These are phyloP conservation scores for Acanthosoma haemorrhoidale DNA, from an alignment of 2,888 invertebrate species.

Conservation along the genomic window DNA sequence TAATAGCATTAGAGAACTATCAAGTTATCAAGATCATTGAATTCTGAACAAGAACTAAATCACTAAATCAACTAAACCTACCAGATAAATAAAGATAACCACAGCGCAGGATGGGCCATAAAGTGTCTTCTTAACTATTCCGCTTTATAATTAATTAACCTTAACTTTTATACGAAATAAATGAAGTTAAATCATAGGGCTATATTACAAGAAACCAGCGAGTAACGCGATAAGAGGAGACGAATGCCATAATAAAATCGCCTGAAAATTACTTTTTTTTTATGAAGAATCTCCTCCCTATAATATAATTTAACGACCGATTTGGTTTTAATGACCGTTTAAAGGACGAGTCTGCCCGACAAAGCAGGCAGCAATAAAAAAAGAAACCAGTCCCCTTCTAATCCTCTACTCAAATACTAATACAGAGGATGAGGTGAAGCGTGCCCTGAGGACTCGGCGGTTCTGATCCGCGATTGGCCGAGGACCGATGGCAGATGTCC, in stretches of 20 bases:
- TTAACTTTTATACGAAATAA: neutral
- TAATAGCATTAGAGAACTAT: no score
- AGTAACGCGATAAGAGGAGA: neutral
- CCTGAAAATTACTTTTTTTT: neutral
- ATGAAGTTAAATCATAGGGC: neutral
- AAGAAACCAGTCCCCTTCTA: neutral
- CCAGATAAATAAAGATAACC: no score
- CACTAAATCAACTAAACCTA: no score
- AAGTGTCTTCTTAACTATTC: neutral
- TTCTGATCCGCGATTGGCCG: neutral
- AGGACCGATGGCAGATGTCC: neutral
- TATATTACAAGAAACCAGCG: neutral
- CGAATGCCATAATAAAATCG: neutral
- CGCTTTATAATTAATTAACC: neutral
- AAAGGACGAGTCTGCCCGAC: constrained; percentile 5
- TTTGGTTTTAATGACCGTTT: constrained; percentile 17
- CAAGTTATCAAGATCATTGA: no score
- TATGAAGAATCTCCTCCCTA: neutral
- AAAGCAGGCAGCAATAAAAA: constrained; percentile 3
- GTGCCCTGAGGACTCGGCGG: neutral
- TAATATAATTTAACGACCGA: constrained; percentile 26
- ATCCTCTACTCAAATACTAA: neutral
- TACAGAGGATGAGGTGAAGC: neutral
- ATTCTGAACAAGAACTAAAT: no score
- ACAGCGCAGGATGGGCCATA: neutral